A percentile compares a stretch with the other conserved stretches of the same genome.
Evolutionary conservation across 2,888 invertebrate genomes (phyloP).

Genomic region (Nemapogon koenigi): DNA sequence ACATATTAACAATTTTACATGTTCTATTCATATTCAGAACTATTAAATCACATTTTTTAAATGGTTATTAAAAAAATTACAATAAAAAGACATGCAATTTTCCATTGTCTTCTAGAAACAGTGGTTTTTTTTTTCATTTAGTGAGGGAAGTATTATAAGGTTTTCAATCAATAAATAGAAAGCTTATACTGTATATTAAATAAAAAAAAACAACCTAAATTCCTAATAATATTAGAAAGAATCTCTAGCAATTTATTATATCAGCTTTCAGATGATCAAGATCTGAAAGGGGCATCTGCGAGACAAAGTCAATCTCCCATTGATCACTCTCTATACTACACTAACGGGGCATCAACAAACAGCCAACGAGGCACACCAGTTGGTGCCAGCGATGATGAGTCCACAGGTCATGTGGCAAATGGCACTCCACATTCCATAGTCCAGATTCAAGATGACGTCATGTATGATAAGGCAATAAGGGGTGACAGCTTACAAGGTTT

Average conservation of each 20-base stretch:
- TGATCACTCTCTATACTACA: conserved; percentile 38
- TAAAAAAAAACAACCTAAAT: too few relatives aligned
- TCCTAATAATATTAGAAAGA: too few relatives aligned
- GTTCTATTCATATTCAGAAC: too few relatives aligned
- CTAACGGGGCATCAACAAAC: conserved; percentile 32
- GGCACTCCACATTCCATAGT: conserved; percentile 73
- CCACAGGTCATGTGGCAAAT: conserved; percentile 45
- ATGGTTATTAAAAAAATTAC: too few relatives aligned
- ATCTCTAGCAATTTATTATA: background rate
- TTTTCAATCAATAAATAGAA: too few relatives aligned
- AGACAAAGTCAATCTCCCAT: conserved; percentile 48
- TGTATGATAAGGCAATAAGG: conserved; percentile 46
- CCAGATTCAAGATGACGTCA: conserved; percentile 64
- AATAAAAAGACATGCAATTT: too few relatives aligned
- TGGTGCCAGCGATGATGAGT: conserved; percentile 59
- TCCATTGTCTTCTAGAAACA: too few relatives aligned
- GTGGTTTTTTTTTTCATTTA: too few relatives aligned
- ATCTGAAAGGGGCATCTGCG: conserved; percentile 49
- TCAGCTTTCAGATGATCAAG: conserved; percentile 58
- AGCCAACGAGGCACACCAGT: conserved; percentile 49
- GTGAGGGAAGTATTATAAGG: too few relatives aligned
- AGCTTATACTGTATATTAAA: too few relatives aligned
- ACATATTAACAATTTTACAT: too few relatives aligned
- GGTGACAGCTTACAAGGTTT: conserved; percentile 54
- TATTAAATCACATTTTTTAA: too few relatives aligned